Percentiles rank a stretch among this genome's conserved stretches.
Evolutionary conservation across 2,113 vertebrate genomes (phyloP).

Genomic region (Calidris pugnax): DNA sequence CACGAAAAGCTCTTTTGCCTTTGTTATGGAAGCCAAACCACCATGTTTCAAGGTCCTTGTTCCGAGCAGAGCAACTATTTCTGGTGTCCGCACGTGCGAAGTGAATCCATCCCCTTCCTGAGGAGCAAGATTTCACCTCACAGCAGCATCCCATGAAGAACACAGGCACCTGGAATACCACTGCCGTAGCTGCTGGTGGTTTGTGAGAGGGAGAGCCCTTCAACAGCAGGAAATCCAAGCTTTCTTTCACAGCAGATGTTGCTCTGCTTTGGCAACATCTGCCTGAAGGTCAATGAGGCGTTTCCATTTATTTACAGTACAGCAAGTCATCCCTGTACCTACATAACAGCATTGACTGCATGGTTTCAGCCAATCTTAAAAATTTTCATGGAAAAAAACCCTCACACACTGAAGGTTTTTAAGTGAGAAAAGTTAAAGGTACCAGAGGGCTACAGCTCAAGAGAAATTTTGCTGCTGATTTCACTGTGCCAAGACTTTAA

Average conservation of each 20-base stretch:
- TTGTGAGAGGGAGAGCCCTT: not conserved
- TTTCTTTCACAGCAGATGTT: not conserved
- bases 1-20: constrained; percentile 2
- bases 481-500: not conserved
- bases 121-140: not conserved
- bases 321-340: too few relatives aligned
- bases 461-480: not conserved
- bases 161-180: not conserved
- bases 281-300: not conserved
- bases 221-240: not conserved
- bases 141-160: not conserved
- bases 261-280: not conserved
- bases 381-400: not conserved
- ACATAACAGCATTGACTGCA: fast-evolving
- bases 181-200: not conserved
- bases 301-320: not conserved
- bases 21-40: not conserved
- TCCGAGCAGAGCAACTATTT: not conserved
- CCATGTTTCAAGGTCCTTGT: not conserved
- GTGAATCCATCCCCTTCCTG: not conserved
- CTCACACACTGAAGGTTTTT: not conserved
- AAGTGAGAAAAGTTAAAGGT: not conserved
- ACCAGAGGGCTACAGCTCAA: not conserved
- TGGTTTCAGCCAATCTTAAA: not conserved
- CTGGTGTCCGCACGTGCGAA: fast-evolving